A percentile compares a stretch with the other conserved stretches of the same genome.
Evolutionary conservation across 2,888 invertebrate species (phyloP).

Genomic region (Drosophila fulvimacula): DNA sequence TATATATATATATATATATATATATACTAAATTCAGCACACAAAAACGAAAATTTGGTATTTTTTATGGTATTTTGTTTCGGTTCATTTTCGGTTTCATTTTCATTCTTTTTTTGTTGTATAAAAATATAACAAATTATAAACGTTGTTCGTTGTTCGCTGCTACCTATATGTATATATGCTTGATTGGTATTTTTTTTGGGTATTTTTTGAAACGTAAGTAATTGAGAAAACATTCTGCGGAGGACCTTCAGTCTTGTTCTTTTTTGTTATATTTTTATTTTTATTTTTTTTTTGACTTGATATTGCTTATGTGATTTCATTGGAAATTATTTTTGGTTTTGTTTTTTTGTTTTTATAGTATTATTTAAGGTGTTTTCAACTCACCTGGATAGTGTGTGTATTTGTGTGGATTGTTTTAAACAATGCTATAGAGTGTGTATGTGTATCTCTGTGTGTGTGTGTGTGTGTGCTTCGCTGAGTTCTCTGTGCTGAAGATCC

Average conservation of each 20-base stretch:
- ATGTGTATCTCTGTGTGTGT: conserved; percentile 16
- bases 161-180: conserved; percentile 46
- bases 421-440: conserved; percentile 45
- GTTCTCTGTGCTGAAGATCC: conserved; percentile 64
- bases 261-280: conserved; percentile 17
- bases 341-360: too few relatives aligned
- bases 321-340: conserved; percentile 34
- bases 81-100: conserved; percentile 12
- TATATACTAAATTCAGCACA: conserved; percentile 54
- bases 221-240: conserved; percentile 72
- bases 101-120: conserved; percentile 44
- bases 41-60: conserved; percentile 46
- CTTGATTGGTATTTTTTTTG: conserved; percentile 45
- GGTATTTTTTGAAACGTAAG: conserved; percentile 42
- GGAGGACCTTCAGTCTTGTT: conserved; percentile 79
- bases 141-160: conserved; percentile 72
- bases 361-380: conserved; percentile 16
- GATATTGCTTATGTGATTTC: conserved; percentile 66
- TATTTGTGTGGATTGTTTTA: conserved; percentile 19
- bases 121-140: conserved; percentile 79
- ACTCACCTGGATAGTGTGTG: conserved; percentile 34
- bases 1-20: conserved; percentile 8
- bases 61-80: conserved; percentile 19
- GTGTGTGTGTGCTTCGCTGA: conserved; percentile 26
- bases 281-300: conserved; percentile 14